Evolutionary conservation across 2,113 vertebrate species (phyloP), one percentile per base, ranked within the genome.

Genomic region (Numida meleagris): DNA sequence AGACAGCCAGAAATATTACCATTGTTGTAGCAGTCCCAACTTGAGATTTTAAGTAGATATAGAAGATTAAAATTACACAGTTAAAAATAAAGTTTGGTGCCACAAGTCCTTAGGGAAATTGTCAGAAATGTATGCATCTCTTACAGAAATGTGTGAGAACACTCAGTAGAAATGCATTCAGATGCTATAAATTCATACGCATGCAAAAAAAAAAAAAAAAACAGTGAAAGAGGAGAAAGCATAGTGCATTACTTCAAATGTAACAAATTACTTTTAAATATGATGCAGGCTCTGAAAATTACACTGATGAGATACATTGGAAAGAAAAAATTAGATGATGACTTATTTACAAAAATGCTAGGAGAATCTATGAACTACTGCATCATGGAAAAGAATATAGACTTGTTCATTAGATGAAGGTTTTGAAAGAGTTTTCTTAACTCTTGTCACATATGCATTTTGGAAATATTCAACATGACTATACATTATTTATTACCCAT

Each of bases 61-160:
- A 77, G 21, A 43, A 82, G 55, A 36, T 40, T 38, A 40, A 61
- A 57, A 65, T 1, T n/a, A 15, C 8, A 16, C 68, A 62, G 18
- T 43, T 62, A 73, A 89, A 92, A 84, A 75, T 6, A 40, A 57
- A 57, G 9, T 34, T n/a, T 80, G 15, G 74, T 27, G 46, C 48
- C 78, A 29, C 48, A 82, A n/a, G 61, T 4, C 29, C 27, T 80
- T 4, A n/a, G n/a, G 53, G 40, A 83, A 51, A 61, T 4, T 74
- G 42, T 27, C 18, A 46, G 4, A 5, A 8, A 33, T 0, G 0
- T 4, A 19, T 34, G 43, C 20, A 31, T 6, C 6, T 51, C 21
- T 85, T 5, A 5, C 7, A 68, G 17, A 23, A 71, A 34, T 3
- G 18, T 16, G 43, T 66, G 10, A 53, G 25, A 48, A 9, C 25